Percentiles rank a stretch among this genome's conserved stretches.
Conservation (phyloP, 2,888 invertebrate genomes). For the Sminthurinus aureus region DNA sequence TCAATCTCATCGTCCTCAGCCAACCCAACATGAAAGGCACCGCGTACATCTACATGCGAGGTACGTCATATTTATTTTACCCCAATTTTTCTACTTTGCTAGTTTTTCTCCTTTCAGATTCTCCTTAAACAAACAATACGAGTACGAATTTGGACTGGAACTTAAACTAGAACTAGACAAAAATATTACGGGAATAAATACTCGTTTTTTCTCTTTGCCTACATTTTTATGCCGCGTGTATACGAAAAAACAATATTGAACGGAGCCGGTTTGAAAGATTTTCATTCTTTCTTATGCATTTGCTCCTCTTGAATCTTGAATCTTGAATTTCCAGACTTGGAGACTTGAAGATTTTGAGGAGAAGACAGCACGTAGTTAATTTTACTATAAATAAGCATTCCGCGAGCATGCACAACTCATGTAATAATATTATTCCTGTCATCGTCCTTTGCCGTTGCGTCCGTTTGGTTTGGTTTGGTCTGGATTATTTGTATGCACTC, state of each 20-base stretch:
- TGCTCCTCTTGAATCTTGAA: too few species aligned
- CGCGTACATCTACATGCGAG: conserved; percentile 81
- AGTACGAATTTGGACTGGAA: too few species aligned
- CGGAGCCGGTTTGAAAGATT: too few species aligned
- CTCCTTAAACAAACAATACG: background rate
- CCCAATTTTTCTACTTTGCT: background rate
- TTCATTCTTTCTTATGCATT: too few species aligned
- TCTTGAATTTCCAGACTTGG: too few species aligned
- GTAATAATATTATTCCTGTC: background rate
- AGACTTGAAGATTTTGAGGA: too few species aligned
- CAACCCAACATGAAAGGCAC: conserved; percentile 79
- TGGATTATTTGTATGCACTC: background rate
- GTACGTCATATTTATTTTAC: conserved; percentile 65
- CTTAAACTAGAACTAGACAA: too few species aligned
- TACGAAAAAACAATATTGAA: too few species aligned
- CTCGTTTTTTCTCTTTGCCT: background rate
- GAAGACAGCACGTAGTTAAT: background rate
- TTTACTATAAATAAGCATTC: background rate
- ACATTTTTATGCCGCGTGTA: background rate
- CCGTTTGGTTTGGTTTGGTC: background rate
- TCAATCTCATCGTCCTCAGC: conserved; percentile 80
- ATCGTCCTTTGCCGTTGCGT: background rate
- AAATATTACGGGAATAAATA: background rate
- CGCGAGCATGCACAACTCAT: background rate
- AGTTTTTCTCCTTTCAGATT: background rate